Evolutionary conservation across 1,140 invertebrate genomes (phyloP).

Genomic region (Monochamus saltuarius): DNA sequence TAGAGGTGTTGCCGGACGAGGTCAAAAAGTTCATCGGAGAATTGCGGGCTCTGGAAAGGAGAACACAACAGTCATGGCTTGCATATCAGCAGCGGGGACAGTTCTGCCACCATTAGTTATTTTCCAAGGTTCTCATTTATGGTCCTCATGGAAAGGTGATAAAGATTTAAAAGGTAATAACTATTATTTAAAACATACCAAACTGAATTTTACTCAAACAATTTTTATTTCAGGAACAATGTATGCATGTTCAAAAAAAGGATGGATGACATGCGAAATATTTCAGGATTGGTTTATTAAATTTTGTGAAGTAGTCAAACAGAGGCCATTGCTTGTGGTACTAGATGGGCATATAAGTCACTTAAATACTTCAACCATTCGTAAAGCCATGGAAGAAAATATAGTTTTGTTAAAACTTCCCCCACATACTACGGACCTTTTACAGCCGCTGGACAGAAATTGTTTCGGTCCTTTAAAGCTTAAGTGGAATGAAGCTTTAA

Average conservation of each 20-base stretch:
- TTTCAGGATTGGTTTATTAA: constrained; percentile 13
- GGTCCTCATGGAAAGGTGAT: constrained; percentile 8
- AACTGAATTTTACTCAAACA: too few relatives aligned
- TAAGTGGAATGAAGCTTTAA: too few relatives aligned
- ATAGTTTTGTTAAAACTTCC: not conserved
- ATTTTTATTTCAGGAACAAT: too few relatives aligned
- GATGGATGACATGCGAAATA: constrained; percentile 9
- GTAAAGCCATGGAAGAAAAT: constrained; percentile 1
- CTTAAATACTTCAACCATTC: constrained; percentile 4
- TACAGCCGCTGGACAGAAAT: too few relatives aligned
- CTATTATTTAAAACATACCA: too few relatives aligned
- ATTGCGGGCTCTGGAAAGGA: too few relatives aligned
- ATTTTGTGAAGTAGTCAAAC: constrained; percentile 7
- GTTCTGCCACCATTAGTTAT: too few relatives aligned
- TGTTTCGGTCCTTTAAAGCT: too few relatives aligned
- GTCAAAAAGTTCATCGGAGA: too few relatives aligned
- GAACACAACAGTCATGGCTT: too few relatives aligned
- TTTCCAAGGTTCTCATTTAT: constrained; percentile 13
- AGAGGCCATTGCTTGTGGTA: constrained; percentile 10
- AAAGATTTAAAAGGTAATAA: constrained; percentile 1
- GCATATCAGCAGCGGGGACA: too few relatives aligned
- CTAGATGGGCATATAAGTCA: constrained; percentile 11
- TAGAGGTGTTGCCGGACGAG: too few relatives aligned
- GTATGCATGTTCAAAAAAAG: constrained; percentile 10
- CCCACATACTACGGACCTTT: not conserved